Base-by-base conservation (phyloP, 2,113 vertebrate genomes). In the Lasiurus borealis region DNA sequence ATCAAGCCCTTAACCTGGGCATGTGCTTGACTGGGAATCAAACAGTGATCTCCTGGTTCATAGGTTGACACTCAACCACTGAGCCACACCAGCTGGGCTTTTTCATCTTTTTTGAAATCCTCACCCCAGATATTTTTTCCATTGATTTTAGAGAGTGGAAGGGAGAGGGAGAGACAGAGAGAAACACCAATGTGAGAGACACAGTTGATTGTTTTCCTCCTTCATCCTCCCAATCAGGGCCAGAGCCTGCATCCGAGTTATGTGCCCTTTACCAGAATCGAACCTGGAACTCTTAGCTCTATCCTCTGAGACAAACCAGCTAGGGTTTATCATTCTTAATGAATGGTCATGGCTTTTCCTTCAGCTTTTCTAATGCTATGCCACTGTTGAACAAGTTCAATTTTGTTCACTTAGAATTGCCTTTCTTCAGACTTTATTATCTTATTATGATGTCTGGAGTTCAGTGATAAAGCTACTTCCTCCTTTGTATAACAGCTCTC, bases 311-410 rank as follows among this genome's bases (percentile, higher is more conserved):
- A 57, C 54, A 57, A 59, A 59, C 57, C 57, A 59, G 57, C 23
- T 59, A 59, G 57, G 57, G 23, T 23, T 59, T 23, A 59, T 88
- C 21, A 76, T 84, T 93, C 66, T 71, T 71, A 64, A 72, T 76
- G 57, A 77, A 40, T 57, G 19, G 14, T 86, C 52, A 46, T 93
- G 77, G 73, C 44, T 96, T 95, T 93, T 83, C 27, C 68, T 86
- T 89, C 23, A 76, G 50, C 23, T 12, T 95, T 92, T 89, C 62
- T 94, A 59, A 21, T 91, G 21, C 11, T 81, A 6, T 90, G 34
- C 57, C 11, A 54, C 14, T 93, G 23, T 82, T 89, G 46, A 96
- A 78, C 40, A 89, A 78, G 75, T 78, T 78, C 90, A 34, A 76
- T 83, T 89, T 50, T 87, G 36, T 87, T 92, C 14, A 23, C 25